Base-by-base conservation (phyloP, 2,797 vertebrate genomes). In the Harpagifer antarcticus region DNA sequence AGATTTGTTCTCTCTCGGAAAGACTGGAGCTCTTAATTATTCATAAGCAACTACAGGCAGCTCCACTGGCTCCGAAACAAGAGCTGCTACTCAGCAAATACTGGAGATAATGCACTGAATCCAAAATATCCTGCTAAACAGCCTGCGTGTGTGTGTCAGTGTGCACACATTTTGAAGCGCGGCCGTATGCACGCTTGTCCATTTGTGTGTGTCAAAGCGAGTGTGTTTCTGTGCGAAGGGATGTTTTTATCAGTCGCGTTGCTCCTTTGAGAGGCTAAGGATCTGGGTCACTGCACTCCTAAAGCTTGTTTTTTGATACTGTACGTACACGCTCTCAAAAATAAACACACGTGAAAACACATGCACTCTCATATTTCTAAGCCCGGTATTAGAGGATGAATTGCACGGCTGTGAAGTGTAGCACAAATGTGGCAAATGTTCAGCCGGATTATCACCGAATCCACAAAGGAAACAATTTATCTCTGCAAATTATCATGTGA, bases 1-100 rank as follows among this genome's bases (percentile, higher is more conserved):
- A 90, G 85, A 89, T 88, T 87, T 91, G 83, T 90, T 91, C 85
- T 80, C 80, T 86, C 86, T 88, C 75, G 64, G 74, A 89, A 87
- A 92, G 89, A 89, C 84, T 72, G 54, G 75, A 86, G 83, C 76
- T 80, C 84, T 94, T 91, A 93, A 94, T 94, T 92, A 94, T 93
- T 93, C 91, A 94, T 93, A 79, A 88, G 88, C 81, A 89, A 90
- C 86, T 88, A 92, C 90, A 89, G 89, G 91, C 90, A 72, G 89
- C 88, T 91, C 80, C 76, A 83, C 87, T 87, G 86, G 89, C 88
- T 89, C 82, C 67, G 85, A 91, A 93, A 91, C 87, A 88, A 91
- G 89, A 92, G 88, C 81, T n/a, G 78, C 89, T 89, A 87, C 91
- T 93, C 91, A 92, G 89, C 91, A 93, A 93, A 92, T 91, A 88